A percentile compares a stretch with the other conserved stretches of the same genome.
phyloP scores from a whole-genome alignment of 2,797 vertebrate genomes.

The Tachyglossus aculeatus region DNA sequence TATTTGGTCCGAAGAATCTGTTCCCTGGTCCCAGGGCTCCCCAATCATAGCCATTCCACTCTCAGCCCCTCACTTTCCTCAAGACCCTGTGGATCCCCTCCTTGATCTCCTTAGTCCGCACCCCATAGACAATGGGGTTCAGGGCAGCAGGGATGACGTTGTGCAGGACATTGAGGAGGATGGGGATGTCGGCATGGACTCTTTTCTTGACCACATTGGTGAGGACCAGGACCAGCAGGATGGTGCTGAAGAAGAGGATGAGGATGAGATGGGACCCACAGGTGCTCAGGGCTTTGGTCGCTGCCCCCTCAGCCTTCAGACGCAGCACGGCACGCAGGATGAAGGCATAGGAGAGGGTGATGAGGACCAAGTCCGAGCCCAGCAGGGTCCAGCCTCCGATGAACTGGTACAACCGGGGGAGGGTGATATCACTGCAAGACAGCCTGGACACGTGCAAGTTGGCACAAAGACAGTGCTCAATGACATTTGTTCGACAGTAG shows the following conservation, averaged over 20 bases:
- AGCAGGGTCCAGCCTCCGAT: constrained; percentile 16
- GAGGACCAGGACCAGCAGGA: constrained; percentile 41
- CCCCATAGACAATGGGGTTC: constrained; percentile 70
- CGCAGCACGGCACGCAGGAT: constrained; percentile 59
- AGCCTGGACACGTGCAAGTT: constrained; percentile 50
- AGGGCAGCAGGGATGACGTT: constrained; percentile 47
- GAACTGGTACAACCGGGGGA: constrained; percentile 26
- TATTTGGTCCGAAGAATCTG: too few relatives aligned
- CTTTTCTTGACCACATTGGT: neutral
- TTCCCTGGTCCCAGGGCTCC: too few relatives aligned
- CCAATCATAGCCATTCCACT: too few relatives aligned
- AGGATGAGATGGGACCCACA: constrained; percentile 53
- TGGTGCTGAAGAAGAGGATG: constrained; percentile 49
- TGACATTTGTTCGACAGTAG: constrained; percentile 36
- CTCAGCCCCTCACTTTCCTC: constrained; percentile 7
- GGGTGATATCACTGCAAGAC: constrained; percentile 32
- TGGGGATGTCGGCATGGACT: constrained; percentile 17
- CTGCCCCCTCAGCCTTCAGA: constrained; percentile 24
- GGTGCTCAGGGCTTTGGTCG: constrained; percentile 48
- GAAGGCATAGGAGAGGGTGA: constrained; percentile 42
- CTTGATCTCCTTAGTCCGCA: constrained; percentile 68
- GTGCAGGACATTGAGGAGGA: constrained; percentile 26
- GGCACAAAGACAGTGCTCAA: constrained; percentile 54
- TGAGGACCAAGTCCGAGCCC: constrained; percentile 33
- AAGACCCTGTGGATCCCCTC: constrained; percentile 51